phyloP scores from a whole-genome alignment of 64 coral and sea anemone species.

The Acropora yongei region DNA sequence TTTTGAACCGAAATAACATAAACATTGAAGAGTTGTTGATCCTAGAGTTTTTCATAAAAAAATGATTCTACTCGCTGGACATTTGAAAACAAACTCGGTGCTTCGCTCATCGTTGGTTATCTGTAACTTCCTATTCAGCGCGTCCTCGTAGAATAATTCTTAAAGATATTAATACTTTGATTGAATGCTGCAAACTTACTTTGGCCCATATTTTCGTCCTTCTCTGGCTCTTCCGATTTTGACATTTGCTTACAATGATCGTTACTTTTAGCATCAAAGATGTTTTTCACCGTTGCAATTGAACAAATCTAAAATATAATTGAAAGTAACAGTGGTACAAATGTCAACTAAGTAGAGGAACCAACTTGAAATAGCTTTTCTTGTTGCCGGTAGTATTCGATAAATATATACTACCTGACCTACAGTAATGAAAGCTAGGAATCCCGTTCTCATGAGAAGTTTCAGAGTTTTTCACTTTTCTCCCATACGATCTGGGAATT shows the following conservation, averaged over 20 bases:
- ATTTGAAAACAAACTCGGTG: too few relatives aligned
- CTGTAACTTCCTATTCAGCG: too few relatives aligned
- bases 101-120: too few relatives aligned
- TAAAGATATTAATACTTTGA: too few relatives aligned
- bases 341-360: not conserved
- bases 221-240: not conserved
- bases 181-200: not conserved
- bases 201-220: constrained; percentile 14
- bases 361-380: too few relatives aligned
- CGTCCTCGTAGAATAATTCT: too few relatives aligned
- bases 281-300: not conserved
- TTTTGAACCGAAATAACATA: too few relatives aligned
- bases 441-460: constrained; percentile 8
- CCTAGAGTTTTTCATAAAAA: too few relatives aligned
- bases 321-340: not conserved
- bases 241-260: constrained; percentile 15
- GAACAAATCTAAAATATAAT: not conserved
- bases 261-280: constrained; percentile 17
- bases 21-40: too few relatives aligned
- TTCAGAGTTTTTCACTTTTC: not conserved
- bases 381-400: too few relatives aligned
- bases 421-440: not conserved
- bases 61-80: too few relatives aligned
- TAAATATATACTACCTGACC: not conserved
- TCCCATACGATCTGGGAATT: too few relatives aligned